Evolutionary conservation across 1,140 invertebrate species (phyloP), one percentile per base, ranked within the genome.

Genomic region (Heliconius hewitsoni): DNA sequence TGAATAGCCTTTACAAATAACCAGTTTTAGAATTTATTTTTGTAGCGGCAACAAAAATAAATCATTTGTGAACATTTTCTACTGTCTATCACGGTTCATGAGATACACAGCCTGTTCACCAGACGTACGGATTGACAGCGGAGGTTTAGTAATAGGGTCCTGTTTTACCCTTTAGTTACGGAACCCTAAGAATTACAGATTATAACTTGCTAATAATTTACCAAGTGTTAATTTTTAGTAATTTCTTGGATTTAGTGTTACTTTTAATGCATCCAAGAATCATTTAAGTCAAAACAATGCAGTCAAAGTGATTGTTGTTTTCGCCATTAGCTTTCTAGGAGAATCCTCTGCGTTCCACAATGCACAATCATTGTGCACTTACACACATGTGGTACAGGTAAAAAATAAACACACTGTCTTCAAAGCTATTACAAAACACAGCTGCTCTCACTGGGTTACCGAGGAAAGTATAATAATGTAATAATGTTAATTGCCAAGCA

Each of bases 311-410:
- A 92, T 89, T 86, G 85, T 76, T 82, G 86, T 88, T 91, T 87
- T 93, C 89, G 86, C 86, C 87, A 83, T 83, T 87, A 83, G 90
- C 90, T 92, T 91, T 91, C 91, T 91, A 92, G 84, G 74, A 86
- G 81, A 82, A 76, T 76, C 83, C 83, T 79, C 83, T 81, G 77
- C 76, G 84, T 83, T 87, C 79, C 86, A 90, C 89, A 89, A 88
- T 89, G 86, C 89, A 37, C 89, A 93, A 90, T 92, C 86, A 85
- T 88, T 88, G 86, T 85, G 87, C 81, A 92, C 92, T 86, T 90
- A 46, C 42, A 46, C 42, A 46, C 42, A 46, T 4, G 76, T 88
- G 85, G 55, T 85, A 87, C 86, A 82, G 90, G 85, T 89, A 90
- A 91, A 77, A 86, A 89, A 90, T 91, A 91, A 91, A 91, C 88